Evolutionary conservation across 2,797 vertebrate species (phyloP), one percentile per base, ranked within the genome.

Genomic region (Hippoglossus hippoglossus): DNA sequence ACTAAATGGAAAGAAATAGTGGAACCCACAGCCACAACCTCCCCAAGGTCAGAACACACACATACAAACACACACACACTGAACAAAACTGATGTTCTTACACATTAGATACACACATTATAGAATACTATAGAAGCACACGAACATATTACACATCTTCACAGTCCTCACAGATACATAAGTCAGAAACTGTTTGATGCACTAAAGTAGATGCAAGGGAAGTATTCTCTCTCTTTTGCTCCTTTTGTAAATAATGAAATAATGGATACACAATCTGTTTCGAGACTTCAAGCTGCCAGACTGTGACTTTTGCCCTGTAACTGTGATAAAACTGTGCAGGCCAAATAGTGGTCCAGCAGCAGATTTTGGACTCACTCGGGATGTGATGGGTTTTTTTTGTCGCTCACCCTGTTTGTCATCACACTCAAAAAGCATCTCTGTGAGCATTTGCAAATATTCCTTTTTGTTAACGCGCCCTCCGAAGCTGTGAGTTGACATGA

Each of bases 1-100:
- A 79, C 66, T 75, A 87, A 87, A 84, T 61, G 65, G 57, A 73
- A 83, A 79, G 54, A 84, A 89, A 90, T 79, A 71, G 73, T 86
- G 61, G 58, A 75, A 71, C 73, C 78, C 66, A 81, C 53, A 67
- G 72, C 61, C 64, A 71, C 62, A 87, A 66, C 64, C 59, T 81
- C 80, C 79, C 79, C 2, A 22, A 80, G 86, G 82, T 87, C 82
- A 77, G 31, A 56, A 36, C 58, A 65, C 60, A n/a, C 67, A 54
- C 53, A 46, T 26, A 31, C 24, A 50, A 60, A 51, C 39, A 44
- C 22, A 31, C 24, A 50, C 57, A 51, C 39, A 44, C 22, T 25
- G 8, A 34, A 47, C 47, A 34, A 10, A 65, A 36, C 0, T 3
- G 21, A 67, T 6, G 10, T 50, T 67, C 39, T 63, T 44, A 50